Base-by-base conservation (phyloP, 2,797 vertebrate genomes). In the Buphagus erythrorhynchus region DNA sequence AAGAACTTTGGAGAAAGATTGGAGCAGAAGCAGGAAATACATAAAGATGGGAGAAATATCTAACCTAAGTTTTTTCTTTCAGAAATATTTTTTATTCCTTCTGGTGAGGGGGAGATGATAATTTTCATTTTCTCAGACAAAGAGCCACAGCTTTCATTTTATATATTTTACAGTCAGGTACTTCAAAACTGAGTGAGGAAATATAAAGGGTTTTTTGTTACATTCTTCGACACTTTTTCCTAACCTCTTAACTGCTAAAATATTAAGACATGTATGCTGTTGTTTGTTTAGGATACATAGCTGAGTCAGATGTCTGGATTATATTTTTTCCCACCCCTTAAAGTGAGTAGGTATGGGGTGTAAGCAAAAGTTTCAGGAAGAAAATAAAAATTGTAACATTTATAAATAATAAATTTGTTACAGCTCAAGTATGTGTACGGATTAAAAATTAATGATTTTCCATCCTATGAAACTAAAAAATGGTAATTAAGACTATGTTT, bases 21-120 rank as follows among this genome's bases (percentile, higher is more conserved):
- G 42, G 12, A 72, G 29, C 33, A 80, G 13, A 18, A 88, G 11
- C 10, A 78, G 33, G 36, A 91, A 84, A 61, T 42, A 8, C 8
- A 6, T 42, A 59, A 82, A 65, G 19, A 58, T 20, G 10, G 16
- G 4, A 36, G 11, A 79, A 77, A 80, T 42, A 71, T 11, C 24
- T 67, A 40, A 86, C 36, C 9, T 55, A 22, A 16, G 8, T 36
- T 63, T 29, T 58, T 11, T 29, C 13, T 42, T 81, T 68, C 19
- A 52, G 58, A 92, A 67, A 28, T 21, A 33, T 5, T 68, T 31
- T 48, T 68, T 89, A 16, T 29, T 74, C 11, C 6, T 72, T 69
- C 57, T 63, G n/a, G 10, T 46, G 18, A 35, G 2, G 13, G 7
- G 6, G 1, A 63, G 2, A 3, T 45, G 16, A 35, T 5, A 2